Conservation (phyloP, 2,113 vertebrate genomes). For the Chiloscyllium plagiosum region DNA sequence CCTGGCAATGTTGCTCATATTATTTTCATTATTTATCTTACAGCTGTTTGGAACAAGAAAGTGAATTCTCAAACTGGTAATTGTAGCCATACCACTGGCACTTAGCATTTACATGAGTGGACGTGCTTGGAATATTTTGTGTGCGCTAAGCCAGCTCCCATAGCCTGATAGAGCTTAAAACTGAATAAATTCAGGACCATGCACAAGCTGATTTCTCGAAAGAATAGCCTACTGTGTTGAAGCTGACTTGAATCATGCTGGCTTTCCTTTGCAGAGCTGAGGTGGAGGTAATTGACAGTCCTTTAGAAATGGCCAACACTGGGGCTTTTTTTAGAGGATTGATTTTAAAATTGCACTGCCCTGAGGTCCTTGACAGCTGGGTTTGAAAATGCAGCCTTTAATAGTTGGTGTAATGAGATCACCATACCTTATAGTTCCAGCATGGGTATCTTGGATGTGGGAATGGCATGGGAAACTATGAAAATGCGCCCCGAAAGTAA, state of each 20-base stretch:
- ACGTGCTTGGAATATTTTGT: constrained; percentile 56
- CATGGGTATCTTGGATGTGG: constrained; percentile 55
- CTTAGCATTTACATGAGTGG: constrained; percentile 56
- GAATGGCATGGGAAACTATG: constrained; percentile 57
- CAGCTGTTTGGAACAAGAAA: constrained; percentile 26
- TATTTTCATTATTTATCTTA: neutral
- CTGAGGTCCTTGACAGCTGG: constrained; percentile 50
- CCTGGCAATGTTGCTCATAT: neutral
- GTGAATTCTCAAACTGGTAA: constrained; percentile 38
- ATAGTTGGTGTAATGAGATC: constrained; percentile 59
- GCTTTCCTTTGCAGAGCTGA: constrained; percentile 63
- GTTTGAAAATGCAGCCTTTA: constrained; percentile 56
- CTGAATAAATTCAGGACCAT: constrained; percentile 62
- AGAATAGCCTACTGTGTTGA: constrained; percentile 72
- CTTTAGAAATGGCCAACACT: constrained; percentile 67
- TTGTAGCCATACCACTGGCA: constrained; percentile 39
- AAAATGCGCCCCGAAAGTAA: constrained; percentile 43
- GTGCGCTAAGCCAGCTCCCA: constrained; percentile 69
- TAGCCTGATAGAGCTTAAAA: constrained; percentile 54
- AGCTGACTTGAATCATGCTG: constrained; percentile 69
- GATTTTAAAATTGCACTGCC: constrained; percentile 59
- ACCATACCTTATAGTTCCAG: constrained; percentile 55
- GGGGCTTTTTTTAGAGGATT: constrained; percentile 56
- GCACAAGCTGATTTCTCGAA: constrained; percentile 62
- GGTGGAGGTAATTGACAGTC: constrained; percentile 61